Evolutionary conservation across 2,113 vertebrate genomes (phyloP).

Genomic region (Uropsilus gracilis): DNA sequence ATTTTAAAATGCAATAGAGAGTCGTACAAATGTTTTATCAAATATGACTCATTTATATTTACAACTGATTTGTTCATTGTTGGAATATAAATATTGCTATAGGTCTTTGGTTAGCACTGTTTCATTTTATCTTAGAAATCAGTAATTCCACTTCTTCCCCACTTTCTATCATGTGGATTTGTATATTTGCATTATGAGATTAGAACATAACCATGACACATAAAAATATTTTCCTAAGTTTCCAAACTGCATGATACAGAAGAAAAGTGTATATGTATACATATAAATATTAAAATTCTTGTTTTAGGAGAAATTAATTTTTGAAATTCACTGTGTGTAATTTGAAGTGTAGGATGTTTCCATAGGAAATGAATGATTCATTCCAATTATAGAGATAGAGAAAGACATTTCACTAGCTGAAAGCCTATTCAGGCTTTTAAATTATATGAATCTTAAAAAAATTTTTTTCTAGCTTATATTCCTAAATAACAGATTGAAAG

Average conservation of each 20-base stretch:
- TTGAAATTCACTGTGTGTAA: neutral
- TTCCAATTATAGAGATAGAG: constrained; percentile 66
- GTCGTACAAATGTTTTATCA: neutral
- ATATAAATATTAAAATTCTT: neutral
- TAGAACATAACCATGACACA: neutral
- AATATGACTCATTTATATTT: neutral
- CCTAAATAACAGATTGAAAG: neutral
- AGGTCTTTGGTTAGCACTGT: neutral
- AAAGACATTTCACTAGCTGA: constrained; percentile 75
- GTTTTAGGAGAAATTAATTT: neutral
- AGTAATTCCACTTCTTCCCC: neutral
- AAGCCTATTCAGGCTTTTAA: constrained; percentile 69
- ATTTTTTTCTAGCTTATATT: constrained; percentile 44
- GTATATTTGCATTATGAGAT: neutral
- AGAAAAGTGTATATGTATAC: neutral
- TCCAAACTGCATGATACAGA: neutral
- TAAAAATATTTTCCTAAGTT: neutral
- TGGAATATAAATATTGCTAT: neutral
- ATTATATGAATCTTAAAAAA: constrained; percentile 48
- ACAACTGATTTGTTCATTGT: constrained; percentile 28
- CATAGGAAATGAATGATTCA: constrained; percentile 62
- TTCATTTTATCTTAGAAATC: neutral
- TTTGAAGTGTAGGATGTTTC: constrained; percentile 21
- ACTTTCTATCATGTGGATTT: neutral
- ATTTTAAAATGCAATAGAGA: constrained; percentile 19